Conservation (phyloP, 1,140 invertebrate genomes). For the Cephus cinctus region DNA sequence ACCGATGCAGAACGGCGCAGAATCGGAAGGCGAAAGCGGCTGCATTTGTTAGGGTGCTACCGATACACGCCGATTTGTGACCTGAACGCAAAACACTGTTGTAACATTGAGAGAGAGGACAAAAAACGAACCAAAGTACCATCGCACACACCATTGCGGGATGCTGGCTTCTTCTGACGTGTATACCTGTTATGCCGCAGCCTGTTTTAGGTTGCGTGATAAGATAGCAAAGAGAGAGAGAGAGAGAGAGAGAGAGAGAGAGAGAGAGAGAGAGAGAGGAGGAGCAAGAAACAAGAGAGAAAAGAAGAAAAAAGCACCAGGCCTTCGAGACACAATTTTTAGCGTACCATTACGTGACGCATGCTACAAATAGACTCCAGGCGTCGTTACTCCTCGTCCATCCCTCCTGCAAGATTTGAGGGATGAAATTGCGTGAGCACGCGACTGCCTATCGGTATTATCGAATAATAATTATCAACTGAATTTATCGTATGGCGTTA, state of each 20-base stretch:
- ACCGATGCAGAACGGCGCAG: slow-evolving; percentile 67
- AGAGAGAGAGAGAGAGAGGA: neutral
- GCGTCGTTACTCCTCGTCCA: too few relatives aligned
- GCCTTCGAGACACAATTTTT: too few relatives aligned
- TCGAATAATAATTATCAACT: too few relatives aligned
- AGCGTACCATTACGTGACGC: too few relatives aligned
- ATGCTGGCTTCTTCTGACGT: slow-evolving; percentile 35
- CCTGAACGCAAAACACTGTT: too few relatives aligned
- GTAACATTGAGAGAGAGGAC: slow-evolving; percentile 10
- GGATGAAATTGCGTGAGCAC: too few relatives aligned
- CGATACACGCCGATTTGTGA: neutral
- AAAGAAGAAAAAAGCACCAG: neutral
- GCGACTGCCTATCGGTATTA: too few relatives aligned
- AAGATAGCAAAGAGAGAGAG: neutral
- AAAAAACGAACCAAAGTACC: slow-evolving; percentile 19
- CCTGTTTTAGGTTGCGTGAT: too few relatives aligned
- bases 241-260: neutral
- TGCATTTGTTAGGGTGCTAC: slow-evolving; percentile 70
- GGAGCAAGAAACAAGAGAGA: slow-evolving; percentile 7
- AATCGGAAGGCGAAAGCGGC: slow-evolving; percentile 74
- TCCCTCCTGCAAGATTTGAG: too few relatives aligned
- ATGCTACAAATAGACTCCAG: too few relatives aligned
- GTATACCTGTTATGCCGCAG: too few relatives aligned
- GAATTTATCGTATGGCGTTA: too few relatives aligned
- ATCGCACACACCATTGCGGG: slow-evolving; percentile 24